Evolutionary conservation across 2,888 invertebrate genomes (phyloP).

Genomic region (Drosophila cyrtoloma): DNA sequence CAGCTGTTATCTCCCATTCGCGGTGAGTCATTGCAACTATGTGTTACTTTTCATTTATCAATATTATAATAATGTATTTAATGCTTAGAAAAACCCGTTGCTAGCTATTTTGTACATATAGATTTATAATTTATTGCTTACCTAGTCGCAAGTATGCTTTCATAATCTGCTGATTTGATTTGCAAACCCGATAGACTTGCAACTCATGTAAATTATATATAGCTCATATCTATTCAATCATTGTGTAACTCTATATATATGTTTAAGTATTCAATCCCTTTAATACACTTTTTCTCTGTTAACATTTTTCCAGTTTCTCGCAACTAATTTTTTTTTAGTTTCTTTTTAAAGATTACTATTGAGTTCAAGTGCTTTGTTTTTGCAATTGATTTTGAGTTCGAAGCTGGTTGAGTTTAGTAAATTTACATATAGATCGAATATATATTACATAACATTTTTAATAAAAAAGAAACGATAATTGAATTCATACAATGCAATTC

Average conservation of each 20-base stretch:
- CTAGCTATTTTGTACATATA: not conserved
- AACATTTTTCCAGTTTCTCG: not conserved
- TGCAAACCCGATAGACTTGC: not conserved
- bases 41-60: not conserved
- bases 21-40: slow-evolving; percentile 87
- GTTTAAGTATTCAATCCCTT: not conserved
- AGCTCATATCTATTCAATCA: not conserved
- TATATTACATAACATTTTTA: not conserved
- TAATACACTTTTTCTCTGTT: not conserved
- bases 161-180: not conserved
- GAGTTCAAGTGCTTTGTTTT: not conserved
- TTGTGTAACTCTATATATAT: not conserved
- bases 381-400: not conserved
- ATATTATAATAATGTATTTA: not conserved
- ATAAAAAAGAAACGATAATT: not conserved
- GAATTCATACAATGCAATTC: not conserved
- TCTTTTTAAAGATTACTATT: not conserved
- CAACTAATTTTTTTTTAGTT: not conserved
- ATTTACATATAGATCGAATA: not conserved
- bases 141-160: not conserved
- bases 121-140: not conserved
- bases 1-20: slow-evolving; percentile 97
- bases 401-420: not conserved
- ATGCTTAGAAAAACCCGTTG: not conserved
- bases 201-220: not conserved